phyloP scores from a whole-genome alignment of 2,888 invertebrate species.

The Agrochola litura region DNA sequence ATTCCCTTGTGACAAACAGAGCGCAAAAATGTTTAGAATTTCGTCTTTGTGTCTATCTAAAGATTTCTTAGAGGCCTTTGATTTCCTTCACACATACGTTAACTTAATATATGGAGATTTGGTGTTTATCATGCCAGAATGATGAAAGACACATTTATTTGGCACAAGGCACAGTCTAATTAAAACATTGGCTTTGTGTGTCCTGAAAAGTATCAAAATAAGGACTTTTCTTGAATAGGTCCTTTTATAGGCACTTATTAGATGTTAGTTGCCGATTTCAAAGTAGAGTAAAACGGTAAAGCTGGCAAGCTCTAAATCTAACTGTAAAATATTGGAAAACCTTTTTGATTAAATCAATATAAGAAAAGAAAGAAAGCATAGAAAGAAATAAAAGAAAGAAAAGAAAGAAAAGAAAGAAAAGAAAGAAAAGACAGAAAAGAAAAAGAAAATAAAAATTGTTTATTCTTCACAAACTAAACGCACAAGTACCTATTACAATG shows the following conservation, averaged over 20 bases:
- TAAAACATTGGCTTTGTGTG: not conserved
- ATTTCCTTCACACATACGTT: conserved; percentile 24
- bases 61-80: conserved; percentile 23
- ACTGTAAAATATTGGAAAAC: not conserved
- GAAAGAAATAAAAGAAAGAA: too few relatives aligned
- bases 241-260: not conserved
- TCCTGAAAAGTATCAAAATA: not conserved
- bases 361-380: not conserved
- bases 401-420: too few relatives aligned
- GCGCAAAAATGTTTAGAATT: conserved; percentile 47
- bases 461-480: too few relatives aligned
- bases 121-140: not conserved
- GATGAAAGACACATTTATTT: not conserved
- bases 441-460: too few relatives aligned
- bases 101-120: not conserved
- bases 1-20: conserved; percentile 33
- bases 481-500: not conserved
- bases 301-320: not conserved
- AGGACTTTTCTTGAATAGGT: not conserved
- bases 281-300: not conserved
- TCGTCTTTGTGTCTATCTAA: conserved; percentile 7
- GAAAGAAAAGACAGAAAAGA: too few relatives aligned
- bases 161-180: not conserved
- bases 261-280: not conserved
- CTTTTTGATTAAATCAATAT: not conserved